phyloP scores from a whole-genome alignment of 2,797 vertebrate genomes.

The Perodicticus potto region DNA sequence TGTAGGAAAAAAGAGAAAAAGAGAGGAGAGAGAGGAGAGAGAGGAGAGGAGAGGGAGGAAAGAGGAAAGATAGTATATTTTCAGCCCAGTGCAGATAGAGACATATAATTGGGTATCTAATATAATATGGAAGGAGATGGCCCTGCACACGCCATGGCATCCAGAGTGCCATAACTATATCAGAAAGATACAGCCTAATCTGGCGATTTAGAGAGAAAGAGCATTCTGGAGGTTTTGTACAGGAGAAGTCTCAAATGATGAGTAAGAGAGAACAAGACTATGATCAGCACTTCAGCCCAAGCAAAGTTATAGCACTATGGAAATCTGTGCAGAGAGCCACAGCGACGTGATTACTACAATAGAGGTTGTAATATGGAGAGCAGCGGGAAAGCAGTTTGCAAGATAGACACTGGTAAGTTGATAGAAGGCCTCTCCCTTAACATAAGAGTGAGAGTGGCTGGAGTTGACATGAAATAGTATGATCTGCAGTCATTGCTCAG shows the following conservation, averaged over 20 bases:
- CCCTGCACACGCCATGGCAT: background rate
- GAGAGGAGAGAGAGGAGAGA: background rate
- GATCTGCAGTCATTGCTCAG: background rate
- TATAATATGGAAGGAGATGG: background rate
- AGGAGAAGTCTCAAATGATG: background rate
- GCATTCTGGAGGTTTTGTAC: background rate
- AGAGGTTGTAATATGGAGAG: background rate
- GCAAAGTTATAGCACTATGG: constrained; percentile 10
- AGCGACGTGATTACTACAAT: background rate
- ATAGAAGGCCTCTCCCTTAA: background rate
- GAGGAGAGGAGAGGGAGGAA: background rate
- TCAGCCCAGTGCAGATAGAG: background rate
- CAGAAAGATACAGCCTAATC: background rate
- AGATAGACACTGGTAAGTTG: background rate
- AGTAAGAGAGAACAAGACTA: background rate
- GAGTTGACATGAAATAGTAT: background rate
- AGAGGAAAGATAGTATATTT: background rate
- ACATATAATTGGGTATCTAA: background rate
- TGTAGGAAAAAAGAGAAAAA: background rate
- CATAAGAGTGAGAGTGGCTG: background rate
- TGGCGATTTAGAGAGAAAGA: background rate
- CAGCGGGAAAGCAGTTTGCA: background rate
- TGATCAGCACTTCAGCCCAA: background rate
- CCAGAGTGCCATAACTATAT: background rate
- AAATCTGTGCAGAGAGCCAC: background rate